phyloP scores from a whole-genome alignment of 2,888 invertebrate species.

The Pristionchus entomophagus region DNA sequence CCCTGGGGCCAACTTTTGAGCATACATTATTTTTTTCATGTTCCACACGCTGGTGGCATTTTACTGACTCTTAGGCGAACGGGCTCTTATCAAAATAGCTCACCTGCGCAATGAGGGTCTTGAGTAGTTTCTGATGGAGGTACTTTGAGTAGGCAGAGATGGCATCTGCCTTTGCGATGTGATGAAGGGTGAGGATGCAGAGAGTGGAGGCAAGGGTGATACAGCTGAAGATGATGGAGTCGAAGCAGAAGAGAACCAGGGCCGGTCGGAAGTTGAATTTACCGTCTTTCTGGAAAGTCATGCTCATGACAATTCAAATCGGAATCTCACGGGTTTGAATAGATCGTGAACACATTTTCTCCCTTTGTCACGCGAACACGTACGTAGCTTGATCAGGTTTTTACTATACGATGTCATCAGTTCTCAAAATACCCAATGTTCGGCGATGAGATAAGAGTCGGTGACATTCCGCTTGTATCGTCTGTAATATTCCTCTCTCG shows the following conservation, averaged over 20 bases:
- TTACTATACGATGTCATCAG: no score
- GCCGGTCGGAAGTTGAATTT: not conserved
- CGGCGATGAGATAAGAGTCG: not conserved
- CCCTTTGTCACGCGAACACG: no score
- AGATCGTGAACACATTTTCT: no score
- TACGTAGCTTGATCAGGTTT: no score
- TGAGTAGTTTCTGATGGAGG: not conserved
- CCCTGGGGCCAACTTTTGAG: no score
- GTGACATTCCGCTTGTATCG: slow-evolving; percentile 11
- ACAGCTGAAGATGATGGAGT: slow-evolving; percentile 6
- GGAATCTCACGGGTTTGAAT: no score
- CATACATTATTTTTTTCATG: no score
- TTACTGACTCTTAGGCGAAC: no score
- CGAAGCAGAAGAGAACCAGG: not conserved
- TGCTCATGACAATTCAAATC: no score
- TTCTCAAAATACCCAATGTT: not conserved
- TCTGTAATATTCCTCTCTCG: not conserved
- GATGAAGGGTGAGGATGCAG: not conserved
- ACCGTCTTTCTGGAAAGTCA: not conserved
- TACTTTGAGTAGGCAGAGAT: slow-evolving; percentile 10
- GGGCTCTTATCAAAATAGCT: not conserved
- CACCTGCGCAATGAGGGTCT: not conserved
- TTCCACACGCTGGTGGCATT: no score
- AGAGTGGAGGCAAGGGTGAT: slow-evolving; percentile 13
- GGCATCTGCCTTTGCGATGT: not conserved